Conservation (phyloP, 2,888 invertebrate species). For the Hypomecis atomaria region DNA sequence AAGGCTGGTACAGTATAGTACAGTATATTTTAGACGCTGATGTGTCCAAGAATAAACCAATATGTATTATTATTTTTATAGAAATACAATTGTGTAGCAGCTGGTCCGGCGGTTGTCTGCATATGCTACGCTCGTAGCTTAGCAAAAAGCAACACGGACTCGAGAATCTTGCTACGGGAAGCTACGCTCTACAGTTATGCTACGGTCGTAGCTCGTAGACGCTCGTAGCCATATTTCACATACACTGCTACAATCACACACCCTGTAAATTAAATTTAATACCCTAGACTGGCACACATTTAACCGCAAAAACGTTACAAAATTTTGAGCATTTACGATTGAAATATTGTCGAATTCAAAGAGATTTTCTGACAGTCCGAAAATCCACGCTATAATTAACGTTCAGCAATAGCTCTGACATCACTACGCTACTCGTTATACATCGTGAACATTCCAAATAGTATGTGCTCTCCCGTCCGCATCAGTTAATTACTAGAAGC, state of each 20-base stretch:
- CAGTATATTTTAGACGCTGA: no score
- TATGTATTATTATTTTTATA: no score
- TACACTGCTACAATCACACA: background rate
- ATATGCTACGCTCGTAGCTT: slow-evolving; percentile 50
- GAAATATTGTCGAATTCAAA: no score
- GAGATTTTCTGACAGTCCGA: background rate
- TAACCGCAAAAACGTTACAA: background rate
- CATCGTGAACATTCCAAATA: background rate
- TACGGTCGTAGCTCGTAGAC: slow-evolving; percentile 50
- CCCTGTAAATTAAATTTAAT: background rate
- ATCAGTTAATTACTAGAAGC: slow-evolving; percentile 9
- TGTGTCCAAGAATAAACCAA: no score
- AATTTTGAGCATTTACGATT: background rate
- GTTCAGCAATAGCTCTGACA: background rate
- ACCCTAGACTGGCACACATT: background rate
- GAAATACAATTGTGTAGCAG: background rate
- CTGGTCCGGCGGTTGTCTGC: slow-evolving; percentile 4
- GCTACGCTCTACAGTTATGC: slow-evolving; percentile 37
- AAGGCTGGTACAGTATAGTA: no score
- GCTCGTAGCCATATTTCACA: slow-evolving; percentile 42
- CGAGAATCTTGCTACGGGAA: slow-evolving; percentile 36
- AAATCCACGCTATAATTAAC: background rate
- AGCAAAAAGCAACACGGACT: slow-evolving; percentile 38
- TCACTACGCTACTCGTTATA: background rate
- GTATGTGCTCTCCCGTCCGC: background rate